Conservation (phyloP, 2,888 invertebrate species). For the Drosophila testacea region DNA sequence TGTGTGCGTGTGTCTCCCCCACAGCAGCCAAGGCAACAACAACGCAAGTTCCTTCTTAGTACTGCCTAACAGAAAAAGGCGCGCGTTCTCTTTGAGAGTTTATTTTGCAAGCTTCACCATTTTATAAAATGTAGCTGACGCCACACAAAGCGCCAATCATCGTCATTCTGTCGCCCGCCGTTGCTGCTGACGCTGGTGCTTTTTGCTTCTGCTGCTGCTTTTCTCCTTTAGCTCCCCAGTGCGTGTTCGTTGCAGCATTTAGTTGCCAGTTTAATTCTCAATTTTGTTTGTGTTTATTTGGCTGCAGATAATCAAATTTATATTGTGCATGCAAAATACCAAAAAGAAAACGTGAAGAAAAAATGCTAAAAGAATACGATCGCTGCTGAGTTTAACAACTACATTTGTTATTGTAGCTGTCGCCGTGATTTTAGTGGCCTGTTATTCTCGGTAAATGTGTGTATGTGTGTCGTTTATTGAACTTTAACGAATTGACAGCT, state of each 20-base stretch:
- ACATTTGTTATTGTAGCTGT: constrained; percentile 37
- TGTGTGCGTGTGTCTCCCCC: constrained; percentile 24
- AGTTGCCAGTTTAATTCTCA: constrained; percentile 47
- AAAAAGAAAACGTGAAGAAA: constrained; percentile 28
- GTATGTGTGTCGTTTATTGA: constrained; percentile 61
- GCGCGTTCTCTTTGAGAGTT: constrained; percentile 48
- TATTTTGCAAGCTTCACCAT: constrained; percentile 71
- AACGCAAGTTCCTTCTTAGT: constrained; percentile 40
- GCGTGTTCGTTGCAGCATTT: constrained; percentile 55
- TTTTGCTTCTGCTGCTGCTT: constrained; percentile 29
- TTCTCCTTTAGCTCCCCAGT: constrained; percentile 53
- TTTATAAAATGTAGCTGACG: constrained; percentile 72
- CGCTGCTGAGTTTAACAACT: constrained; percentile 55
- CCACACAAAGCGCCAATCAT: constrained; percentile 62
- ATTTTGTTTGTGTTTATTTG: constrained; percentile 60
- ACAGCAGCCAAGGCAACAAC: constrained; percentile 16
- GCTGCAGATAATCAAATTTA: constrained; percentile 75
- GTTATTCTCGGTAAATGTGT: constrained; percentile 19
- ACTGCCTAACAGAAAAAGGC: constrained; percentile 61
- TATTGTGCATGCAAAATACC: constrained; percentile 68
- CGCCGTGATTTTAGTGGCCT: constrained; percentile 30
- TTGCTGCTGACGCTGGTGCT: constrained; percentile 49
- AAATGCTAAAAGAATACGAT: constrained; percentile 58
- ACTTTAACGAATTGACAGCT: constrained; percentile 62
- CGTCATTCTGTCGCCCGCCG: constrained; percentile 64